A percentile compares a stretch with the other conserved stretches of the same genome.
phyloP scores from a whole-genome alignment of 2,888 invertebrate genomes.

The Diplazon laetatorius region DNA sequence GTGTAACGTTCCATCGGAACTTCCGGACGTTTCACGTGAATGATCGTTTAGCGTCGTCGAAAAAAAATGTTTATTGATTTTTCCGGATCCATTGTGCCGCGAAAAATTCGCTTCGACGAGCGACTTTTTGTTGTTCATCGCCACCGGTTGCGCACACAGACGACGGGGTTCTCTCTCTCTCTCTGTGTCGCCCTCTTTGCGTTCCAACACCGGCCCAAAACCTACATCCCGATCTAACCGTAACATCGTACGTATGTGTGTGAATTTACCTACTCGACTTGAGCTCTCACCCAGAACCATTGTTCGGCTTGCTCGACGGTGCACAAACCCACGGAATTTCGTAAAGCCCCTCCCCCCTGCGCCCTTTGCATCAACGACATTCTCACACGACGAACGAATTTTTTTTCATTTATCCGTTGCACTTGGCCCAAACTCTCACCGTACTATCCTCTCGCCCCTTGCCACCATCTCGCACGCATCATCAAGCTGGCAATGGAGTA shows the following conservation, averaged over 20 bases:
- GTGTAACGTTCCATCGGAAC: conserved; percentile 19
- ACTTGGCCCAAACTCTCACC: conserved; percentile 6
- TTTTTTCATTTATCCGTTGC: conserved; percentile 26
- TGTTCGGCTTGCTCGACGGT: conserved; percentile 16
- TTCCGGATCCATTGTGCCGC: conserved; percentile 22
- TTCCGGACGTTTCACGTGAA: no score
- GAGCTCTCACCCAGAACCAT: neutral
- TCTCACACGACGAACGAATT: conserved; percentile 20
- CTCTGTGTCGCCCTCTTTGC: conserved; percentile 26
- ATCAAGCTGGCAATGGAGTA: no score
- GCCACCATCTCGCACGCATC: neutral
- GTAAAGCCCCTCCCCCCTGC: conserved; percentile 12
- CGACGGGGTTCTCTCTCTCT: conserved; percentile 17
- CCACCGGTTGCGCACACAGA: conserved; percentile 20
- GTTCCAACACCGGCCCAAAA: neutral
- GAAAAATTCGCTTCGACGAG: conserved; percentile 15
- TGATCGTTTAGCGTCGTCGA: no score
- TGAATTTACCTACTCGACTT: neutral
- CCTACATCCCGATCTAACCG: neutral
- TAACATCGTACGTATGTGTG: neutral
- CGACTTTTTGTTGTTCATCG: conserved; percentile 36
- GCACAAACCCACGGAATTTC: conserved; percentile 17
- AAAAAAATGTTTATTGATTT: conserved; percentile 37
- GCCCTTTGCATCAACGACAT: neutral
- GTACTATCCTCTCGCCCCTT: neutral